phyloP scores from a whole-genome alignment of 2,797 vertebrate species.

The Sebastes vulpes region DNA sequence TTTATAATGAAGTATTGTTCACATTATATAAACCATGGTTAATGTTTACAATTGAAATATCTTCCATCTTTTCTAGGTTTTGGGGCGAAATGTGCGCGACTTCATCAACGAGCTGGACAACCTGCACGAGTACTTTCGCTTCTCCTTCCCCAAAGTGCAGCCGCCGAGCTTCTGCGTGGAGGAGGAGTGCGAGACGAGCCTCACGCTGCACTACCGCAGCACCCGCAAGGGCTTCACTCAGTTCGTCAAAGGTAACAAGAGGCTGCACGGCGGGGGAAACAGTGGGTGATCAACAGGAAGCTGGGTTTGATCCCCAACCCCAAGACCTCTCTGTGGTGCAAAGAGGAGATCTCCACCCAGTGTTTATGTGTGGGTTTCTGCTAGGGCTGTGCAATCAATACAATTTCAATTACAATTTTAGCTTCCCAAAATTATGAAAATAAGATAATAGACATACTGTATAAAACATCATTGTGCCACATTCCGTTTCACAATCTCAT shows the following conservation, averaged over 20 bases:
- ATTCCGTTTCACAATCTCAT: too few relatives aligned
- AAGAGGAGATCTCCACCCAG: neutral
- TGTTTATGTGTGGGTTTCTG: neutral
- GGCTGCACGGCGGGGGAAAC: neutral
- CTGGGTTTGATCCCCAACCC: neutral
- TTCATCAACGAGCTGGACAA: slow-evolving; percentile 88
- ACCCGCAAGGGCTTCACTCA: slow-evolving; percentile 86
- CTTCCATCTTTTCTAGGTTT: slow-evolving; percentile 60
- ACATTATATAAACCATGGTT: neutral
- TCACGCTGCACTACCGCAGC: slow-evolving; percentile 85
- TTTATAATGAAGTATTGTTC: neutral
- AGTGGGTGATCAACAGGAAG: neutral
- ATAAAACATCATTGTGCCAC: too few relatives aligned
- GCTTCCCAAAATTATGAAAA: too few relatives aligned
- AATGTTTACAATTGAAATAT: neutral
- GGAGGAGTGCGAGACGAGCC: slow-evolving; percentile 86
- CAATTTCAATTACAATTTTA: too few relatives aligned
- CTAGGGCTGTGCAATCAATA: too few relatives aligned
- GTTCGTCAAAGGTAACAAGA: slow-evolving; percentile 85
- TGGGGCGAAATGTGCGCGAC: slow-evolving; percentile 85
- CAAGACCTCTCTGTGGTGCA: neutral
- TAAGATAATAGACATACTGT: too few relatives aligned
- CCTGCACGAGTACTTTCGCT: slow-evolving; percentile 86
- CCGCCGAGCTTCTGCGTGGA: slow-evolving; percentile 87
- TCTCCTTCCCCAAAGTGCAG: slow-evolving; percentile 88